These are phyloP conservation scores for Trachurus trachurus DNA, from an alignment of 2,797 vertebrate species.

Conservation along the genomic window DNA sequence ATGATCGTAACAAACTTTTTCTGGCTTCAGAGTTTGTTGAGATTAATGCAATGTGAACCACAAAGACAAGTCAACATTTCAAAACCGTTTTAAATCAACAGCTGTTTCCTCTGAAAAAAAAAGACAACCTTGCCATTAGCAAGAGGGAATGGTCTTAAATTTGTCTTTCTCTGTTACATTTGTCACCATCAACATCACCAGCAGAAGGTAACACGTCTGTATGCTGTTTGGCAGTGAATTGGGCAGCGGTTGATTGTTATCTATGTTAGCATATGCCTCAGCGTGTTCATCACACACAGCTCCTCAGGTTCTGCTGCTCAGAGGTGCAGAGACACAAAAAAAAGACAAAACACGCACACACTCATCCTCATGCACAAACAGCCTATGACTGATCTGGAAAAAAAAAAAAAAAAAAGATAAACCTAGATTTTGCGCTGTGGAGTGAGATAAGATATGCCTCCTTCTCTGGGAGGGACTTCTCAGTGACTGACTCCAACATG, in stretches of 20 bases:
- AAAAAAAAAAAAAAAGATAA: not conserved
- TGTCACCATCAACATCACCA: conserved; percentile 24
- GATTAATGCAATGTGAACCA: not conserved
- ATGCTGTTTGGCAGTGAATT: conserved; percentile 26
- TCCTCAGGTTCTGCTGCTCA: conserved; percentile 60
- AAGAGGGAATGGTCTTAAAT: not conserved
- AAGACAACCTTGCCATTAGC: conserved; percentile 4
- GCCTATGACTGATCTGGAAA: not conserved
- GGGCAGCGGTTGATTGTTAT: conserved; percentile 70
- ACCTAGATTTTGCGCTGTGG: not conserved
- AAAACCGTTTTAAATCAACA: conserved; percentile 8
- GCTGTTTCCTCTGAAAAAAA: not conserved
- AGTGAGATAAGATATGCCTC: not conserved
- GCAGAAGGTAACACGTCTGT: conserved; percentile 31
- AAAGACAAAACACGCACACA: not conserved
- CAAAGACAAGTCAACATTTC: conserved; percentile 7
- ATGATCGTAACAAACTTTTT: not conserved
- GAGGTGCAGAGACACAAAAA: conserved; percentile 23
- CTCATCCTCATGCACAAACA: not conserved
- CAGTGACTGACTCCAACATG: conserved; percentile 22
- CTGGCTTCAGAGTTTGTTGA: not conserved
- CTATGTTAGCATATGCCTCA: conserved; percentile 70
- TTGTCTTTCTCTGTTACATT: not conserved
- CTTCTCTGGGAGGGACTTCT: not conserved
- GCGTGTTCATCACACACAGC: conserved; percentile 56